These are phyloP conservation scores for Andinoacara biseriatus DNA, from an alignment of 2,113 vertebrate species.

Conservation along the genomic window DNA sequence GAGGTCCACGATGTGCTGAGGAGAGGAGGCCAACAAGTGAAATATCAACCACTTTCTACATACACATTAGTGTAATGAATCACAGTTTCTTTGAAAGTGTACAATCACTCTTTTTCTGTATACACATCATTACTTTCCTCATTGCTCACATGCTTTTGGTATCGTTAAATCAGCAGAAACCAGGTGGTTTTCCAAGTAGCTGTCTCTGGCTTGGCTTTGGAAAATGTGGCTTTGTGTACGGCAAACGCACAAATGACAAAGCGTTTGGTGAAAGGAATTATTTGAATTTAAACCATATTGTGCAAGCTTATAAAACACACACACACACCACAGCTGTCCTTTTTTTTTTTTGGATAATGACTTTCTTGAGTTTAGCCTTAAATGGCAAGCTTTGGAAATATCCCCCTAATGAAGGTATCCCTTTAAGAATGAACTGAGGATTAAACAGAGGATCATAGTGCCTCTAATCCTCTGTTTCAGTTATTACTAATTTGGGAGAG, in stretches of 20 bases:
- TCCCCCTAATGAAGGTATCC: neutral
- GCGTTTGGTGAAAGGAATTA: neutral
- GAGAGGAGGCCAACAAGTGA: neutral
- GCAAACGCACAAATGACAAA: neutral
- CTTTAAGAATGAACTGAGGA: constrained; percentile 34
- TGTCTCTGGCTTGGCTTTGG: constrained; percentile 4
- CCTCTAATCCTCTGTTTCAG: constrained; percentile 29
- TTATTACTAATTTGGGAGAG: constrained; percentile 26
- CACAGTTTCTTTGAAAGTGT: neutral
- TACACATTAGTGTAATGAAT: neutral
- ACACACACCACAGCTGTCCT: neutral
- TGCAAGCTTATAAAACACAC: neutral
- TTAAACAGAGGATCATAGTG: constrained; percentile 38
- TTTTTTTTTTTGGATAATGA: neutral
- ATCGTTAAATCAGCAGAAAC: constrained; percentile 25
- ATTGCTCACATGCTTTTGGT: constrained; percentile 15
- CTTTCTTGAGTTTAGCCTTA: neutral
- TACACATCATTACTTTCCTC: neutral
- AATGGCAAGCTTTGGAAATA: neutral
- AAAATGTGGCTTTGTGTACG: constrained; percentile 1
- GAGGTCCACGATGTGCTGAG: neutral
- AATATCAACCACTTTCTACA: neutral
- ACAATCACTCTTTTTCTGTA: neutral
- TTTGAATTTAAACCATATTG: constrained; percentile 3
- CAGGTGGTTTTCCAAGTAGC: constrained; percentile 19